A percentile compares a stretch with the other conserved stretches of the same genome.
Conservation (phyloP, 2,113 vertebrate genomes). For the Halcyon senegalensis region DNA sequence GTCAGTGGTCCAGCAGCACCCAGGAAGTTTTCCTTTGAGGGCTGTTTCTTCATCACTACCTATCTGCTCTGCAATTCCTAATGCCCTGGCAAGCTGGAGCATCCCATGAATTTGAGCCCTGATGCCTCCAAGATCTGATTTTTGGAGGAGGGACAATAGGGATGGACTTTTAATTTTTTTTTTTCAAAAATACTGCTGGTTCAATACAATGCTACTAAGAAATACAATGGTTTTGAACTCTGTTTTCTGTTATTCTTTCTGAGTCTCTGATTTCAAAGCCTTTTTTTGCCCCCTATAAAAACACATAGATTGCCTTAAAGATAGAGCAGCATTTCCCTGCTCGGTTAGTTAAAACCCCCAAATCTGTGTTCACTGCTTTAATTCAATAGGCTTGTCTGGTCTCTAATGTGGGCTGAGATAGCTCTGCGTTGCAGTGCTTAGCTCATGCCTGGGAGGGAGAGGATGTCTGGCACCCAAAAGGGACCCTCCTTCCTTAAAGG, state of each 20-base stretch:
- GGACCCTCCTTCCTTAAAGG: background rate
- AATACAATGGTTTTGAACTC: background rate
- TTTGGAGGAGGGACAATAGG: background rate
- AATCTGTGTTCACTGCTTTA: rapidly evolving
- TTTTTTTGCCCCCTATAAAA: background rate
- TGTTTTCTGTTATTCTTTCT: background rate
- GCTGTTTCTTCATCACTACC: background rate
- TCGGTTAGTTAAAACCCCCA: background rate
- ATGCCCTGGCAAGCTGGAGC: background rate
- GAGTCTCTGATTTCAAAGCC: background rate
- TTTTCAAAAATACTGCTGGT: background rate
- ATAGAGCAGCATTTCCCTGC: background rate
- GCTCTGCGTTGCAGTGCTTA: background rate
- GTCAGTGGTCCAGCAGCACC: background rate
- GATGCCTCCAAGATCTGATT: background rate
- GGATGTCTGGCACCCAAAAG: background rate
- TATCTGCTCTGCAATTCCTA: background rate
- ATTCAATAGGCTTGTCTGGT: background rate
- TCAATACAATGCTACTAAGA: background rate
- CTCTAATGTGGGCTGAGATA: background rate
- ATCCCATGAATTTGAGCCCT: background rate
- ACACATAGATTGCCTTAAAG: background rate
- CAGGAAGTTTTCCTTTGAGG: background rate
- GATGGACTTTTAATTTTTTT: background rate
- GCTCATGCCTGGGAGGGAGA: background rate